phyloP scores from a whole-genome alignment of 1,140 invertebrate genomes.

The Cotesia vestalis region DNA sequence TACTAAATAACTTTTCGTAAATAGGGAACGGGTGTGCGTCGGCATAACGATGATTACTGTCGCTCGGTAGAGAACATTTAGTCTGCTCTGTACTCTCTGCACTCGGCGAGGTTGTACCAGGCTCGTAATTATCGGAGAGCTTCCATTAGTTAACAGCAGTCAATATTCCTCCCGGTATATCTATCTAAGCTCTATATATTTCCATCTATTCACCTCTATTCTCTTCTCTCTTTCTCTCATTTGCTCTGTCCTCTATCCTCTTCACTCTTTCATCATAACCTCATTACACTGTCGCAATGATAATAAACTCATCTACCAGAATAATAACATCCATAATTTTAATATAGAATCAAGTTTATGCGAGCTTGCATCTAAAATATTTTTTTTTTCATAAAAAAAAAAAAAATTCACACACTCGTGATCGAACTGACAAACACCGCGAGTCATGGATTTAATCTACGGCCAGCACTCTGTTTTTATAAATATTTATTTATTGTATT shows the following conservation, averaged over 20 bases:
- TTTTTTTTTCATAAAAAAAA: too few relatives aligned
- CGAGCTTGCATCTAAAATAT: too few relatives aligned
- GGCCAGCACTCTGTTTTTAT: slow-evolving; percentile 42
- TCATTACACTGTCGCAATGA: slow-evolving; percentile 61
- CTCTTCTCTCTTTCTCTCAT: slow-evolving; percentile 1
- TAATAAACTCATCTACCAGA: slow-evolving; percentile 42
- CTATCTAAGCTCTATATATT: neutral
- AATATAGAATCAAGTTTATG: neutral
- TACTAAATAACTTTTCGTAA: slow-evolving; percentile 32
- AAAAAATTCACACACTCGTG: too few relatives aligned
- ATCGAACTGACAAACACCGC: slow-evolving; percentile 14
- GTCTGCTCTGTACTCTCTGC: slow-evolving; percentile 46
- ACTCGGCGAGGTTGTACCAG: slow-evolving; percentile 11
- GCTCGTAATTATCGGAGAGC: slow-evolving; percentile 65
- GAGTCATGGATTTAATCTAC: slow-evolving; percentile 23
- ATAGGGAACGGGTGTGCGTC: slow-evolving; percentile 11
- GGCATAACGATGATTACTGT: slow-evolving; percentile 63
- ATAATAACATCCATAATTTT: slow-evolving; percentile 1
- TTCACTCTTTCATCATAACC: slow-evolving; percentile 63
- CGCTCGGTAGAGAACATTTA: slow-evolving; percentile 59
- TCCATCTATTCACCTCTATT: neutral
- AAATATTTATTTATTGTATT: slow-evolving; percentile 55
- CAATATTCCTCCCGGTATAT: slow-evolving; percentile 52
- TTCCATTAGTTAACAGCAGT: slow-evolving; percentile 67
- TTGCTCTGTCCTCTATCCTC: neutral